These are phyloP conservation scores for Poeciliopsis turneri DNA, from an alignment of 2,797 vertebrate species.

Conservation along the genomic window DNA sequence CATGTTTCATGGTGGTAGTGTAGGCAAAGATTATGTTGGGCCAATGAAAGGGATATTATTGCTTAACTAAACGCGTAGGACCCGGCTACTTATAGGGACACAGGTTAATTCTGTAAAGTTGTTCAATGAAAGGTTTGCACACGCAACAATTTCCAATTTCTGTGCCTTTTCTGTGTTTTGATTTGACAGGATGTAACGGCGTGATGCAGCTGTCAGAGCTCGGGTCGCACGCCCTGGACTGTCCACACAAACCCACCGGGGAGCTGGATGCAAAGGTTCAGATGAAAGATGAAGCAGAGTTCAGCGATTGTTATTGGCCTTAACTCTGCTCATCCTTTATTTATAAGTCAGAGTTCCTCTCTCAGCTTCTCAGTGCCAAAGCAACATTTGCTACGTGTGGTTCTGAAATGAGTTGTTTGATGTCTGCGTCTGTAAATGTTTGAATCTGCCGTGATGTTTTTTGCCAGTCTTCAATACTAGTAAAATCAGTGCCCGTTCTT, in stretches of 20 bases:
- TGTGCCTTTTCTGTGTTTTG: constrained; percentile 21
- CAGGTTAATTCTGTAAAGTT: background rate
- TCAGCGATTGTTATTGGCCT: constrained; percentile 32
- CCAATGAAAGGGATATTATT: constrained; percentile 41
- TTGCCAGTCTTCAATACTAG: background rate
- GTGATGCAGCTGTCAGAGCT: constrained; percentile 69
- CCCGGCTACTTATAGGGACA: background rate
- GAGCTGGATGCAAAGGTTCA: constrained; percentile 77
- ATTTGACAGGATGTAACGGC: constrained; percentile 66
- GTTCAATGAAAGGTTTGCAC: background rate
- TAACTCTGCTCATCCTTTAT: constrained; percentile 65
- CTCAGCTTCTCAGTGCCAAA: constrained; percentile 28
- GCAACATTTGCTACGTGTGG: background rate
- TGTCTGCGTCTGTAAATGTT: background rate
- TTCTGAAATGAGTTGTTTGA: background rate
- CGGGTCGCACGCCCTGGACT: constrained; percentile 68
- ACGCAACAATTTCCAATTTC: background rate
- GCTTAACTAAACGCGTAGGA: constrained; percentile 22
- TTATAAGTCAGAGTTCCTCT: constrained; percentile 38
- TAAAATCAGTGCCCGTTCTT: constrained; percentile 4
- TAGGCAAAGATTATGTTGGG: constrained; percentile 41
- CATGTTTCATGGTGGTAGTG: constrained; percentile 41
- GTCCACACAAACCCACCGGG: constrained; percentile 66
- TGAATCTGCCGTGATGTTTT: background rate
- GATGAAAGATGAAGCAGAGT: constrained; percentile 55